Percentiles rank a stretch among this genome's conserved stretches.
phyloP scores from a whole-genome alignment of 2,797 vertebrate species.

The Anguilla obscura region DNA sequence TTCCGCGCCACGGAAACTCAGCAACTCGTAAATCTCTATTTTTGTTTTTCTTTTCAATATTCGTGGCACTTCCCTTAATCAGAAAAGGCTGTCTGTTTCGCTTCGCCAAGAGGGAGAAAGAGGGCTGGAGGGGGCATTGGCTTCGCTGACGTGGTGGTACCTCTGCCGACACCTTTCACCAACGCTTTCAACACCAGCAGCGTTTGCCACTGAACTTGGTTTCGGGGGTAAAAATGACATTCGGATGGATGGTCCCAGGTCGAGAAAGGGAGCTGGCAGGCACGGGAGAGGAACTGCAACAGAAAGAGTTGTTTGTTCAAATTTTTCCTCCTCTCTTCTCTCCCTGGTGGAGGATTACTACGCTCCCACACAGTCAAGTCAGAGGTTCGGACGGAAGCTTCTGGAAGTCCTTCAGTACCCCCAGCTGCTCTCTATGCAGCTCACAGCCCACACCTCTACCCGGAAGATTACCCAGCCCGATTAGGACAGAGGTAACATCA shows the following conservation, averaged over 20 bases:
- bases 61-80: not conserved
- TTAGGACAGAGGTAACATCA: not conserved
- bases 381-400: too few relatives aligned
- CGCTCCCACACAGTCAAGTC: not conserved
- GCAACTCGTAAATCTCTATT: not conserved
- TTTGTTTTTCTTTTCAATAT: not conserved
- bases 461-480: not conserved
- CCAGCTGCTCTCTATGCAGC: not conserved
- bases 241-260: not conserved
- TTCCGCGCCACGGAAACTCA: not conserved
- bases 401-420: not conserved
- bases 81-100: not conserved
- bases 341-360: too few relatives aligned
- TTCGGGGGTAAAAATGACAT: not conserved
- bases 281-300: not conserved
- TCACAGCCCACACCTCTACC: constrained; percentile 12
- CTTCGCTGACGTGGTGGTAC: not conserved
- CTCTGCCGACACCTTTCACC: not conserved
- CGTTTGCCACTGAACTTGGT: not conserved
- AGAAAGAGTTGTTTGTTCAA: not conserved
- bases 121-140: not conserved
- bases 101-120: not conserved
- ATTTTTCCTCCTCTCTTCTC: not conserved
- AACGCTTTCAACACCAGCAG: not conserved
- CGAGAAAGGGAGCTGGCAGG: not conserved